Base-by-base conservation (phyloP, 2,888 invertebrate species). In the Allolobophora icterica region DNA sequence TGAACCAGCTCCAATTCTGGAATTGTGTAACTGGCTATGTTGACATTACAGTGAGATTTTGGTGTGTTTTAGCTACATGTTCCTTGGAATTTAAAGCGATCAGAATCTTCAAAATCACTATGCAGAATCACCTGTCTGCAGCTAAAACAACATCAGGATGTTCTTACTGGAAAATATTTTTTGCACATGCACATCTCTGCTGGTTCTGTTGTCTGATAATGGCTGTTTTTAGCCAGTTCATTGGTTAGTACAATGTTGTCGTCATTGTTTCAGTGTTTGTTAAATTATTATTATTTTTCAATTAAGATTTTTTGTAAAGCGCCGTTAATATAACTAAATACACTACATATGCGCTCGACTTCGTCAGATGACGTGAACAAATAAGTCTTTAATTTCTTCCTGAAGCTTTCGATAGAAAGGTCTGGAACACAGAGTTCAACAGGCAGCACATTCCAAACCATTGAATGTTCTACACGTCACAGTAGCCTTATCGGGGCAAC, bases 191-290 rank as follows among this genome's bases (percentile, higher is more conserved):
- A 71, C 71, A 71, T 71, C 71, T 71, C 11, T 30, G n/a, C 30
- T 30, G 71, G 71, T 71, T 71, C 71, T 71, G 71, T 71, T 71
- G 71, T 13, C 71, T 71, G 11, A n/a, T n/a, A 71, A 71, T 71
- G 71, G 71, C n/a, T 71, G 71, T 71, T 30, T 71, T 71, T 71
- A n/a, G 71, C 71, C 71, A 71, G 71, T 71, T 71, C 71, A 71
- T 71, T 71, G 71, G 71, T 71, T 71, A 71, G 71, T 71, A n/a
- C 30, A 30, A 71, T 71, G 71, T 2, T 71, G n/a, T 71, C n/a
- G 30, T 71, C 71, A 71, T 71, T 71, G n/a, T 71, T 71, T 52
- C 52, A 71, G n/a, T n/a, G 71, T 71, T 71, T 71, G n/a, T 71
- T n/a, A n/a, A n/a, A n/a, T n/a, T n/a, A n/a, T n/a, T n/a, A n/a